phyloP scores from a whole-genome alignment of 2,113 vertebrate genomes.

The Nicator chloris region DNA sequence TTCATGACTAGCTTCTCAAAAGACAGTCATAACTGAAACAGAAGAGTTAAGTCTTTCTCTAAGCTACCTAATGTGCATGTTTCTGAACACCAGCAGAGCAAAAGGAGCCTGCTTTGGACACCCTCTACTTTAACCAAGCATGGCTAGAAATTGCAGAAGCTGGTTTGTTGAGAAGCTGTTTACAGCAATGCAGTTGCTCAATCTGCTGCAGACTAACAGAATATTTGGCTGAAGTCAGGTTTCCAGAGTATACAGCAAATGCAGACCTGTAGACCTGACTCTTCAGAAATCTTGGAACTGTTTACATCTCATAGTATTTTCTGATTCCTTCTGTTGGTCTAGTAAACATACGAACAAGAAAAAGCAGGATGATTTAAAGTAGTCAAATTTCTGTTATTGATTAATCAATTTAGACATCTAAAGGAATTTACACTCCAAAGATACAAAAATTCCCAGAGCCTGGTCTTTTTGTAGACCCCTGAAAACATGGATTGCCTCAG shows the following conservation, averaged over 20 bases:
- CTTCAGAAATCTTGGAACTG: not conserved
- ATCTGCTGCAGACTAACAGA: not conserved
- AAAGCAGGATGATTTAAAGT: not conserved
- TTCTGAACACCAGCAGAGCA: not conserved
- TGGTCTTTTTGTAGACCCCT: not conserved
- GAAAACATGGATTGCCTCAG: not conserved
- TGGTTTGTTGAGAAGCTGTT: not conserved
- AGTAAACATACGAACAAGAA: not conserved
- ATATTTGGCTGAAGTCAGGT: not conserved
- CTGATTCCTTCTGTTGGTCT: not conserved
- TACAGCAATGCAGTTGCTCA: not conserved
- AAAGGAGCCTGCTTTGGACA: not conserved
- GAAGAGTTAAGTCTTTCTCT: not conserved
- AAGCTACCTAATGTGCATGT: not conserved
- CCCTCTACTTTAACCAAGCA: no score
- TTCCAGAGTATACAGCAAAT: not conserved
- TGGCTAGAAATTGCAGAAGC: not conserved
- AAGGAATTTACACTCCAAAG: not conserved
- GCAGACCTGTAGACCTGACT: not conserved
- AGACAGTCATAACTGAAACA: not conserved
- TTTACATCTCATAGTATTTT: not conserved
- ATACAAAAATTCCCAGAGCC: not conserved
- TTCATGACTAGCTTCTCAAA: not conserved
- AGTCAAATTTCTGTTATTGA: not conserved
- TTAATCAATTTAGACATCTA: not conserved